Evolutionary conservation across 2,888 invertebrate species (phyloP).

Genomic region (Caenorhabditis sp.): DNA sequence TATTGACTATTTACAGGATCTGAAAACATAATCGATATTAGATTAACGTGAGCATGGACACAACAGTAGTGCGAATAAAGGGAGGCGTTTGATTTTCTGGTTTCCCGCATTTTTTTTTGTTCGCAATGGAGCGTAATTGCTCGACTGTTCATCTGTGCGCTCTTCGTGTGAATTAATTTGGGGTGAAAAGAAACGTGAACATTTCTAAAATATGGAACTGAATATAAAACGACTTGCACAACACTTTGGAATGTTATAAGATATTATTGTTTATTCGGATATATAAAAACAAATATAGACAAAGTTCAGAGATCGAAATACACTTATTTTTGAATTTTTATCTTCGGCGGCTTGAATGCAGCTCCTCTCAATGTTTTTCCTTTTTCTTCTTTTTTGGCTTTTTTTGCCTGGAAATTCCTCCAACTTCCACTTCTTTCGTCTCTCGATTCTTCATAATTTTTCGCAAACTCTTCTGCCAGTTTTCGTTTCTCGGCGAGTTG

Average conservation of each 20-base stretch:
- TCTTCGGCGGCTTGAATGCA: slow-evolving; percentile 66
- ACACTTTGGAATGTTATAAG: too few species aligned
- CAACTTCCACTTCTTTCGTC: slow-evolving; percentile 69
- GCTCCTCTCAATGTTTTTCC: slow-evolving; percentile 62
- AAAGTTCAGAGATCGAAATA: background rate
- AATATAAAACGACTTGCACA: too few species aligned
- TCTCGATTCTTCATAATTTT: slow-evolving; percentile 85
- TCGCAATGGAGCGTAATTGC: slow-evolving; percentile 17
- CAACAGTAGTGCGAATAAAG: slow-evolving; percentile 1
- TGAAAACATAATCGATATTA: too few species aligned
- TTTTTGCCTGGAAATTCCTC: slow-evolving; percentile 65
- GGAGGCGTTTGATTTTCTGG: background rate
- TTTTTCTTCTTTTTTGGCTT: slow-evolving; percentile 64
- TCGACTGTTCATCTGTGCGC: slow-evolving; percentile 5
- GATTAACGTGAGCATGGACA: too few species aligned
- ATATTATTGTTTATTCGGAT: too few species aligned
- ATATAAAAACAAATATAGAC: too few species aligned
- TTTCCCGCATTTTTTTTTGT: slow-evolving; percentile 33
- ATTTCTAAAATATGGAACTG: too few species aligned
- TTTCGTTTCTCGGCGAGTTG: slow-evolving; percentile 89
- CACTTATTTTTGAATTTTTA: slow-evolving; percentile 47
- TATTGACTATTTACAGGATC: background rate
- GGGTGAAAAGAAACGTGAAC: too few species aligned
- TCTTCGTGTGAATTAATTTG: background rate
- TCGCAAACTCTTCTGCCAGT: slow-evolving; percentile 93